Percentiles rank a stretch among this genome's conserved stretches.
phyloP scores from a whole-genome alignment of 2,797 vertebrate genomes.

The Spea hammondii region DNA sequence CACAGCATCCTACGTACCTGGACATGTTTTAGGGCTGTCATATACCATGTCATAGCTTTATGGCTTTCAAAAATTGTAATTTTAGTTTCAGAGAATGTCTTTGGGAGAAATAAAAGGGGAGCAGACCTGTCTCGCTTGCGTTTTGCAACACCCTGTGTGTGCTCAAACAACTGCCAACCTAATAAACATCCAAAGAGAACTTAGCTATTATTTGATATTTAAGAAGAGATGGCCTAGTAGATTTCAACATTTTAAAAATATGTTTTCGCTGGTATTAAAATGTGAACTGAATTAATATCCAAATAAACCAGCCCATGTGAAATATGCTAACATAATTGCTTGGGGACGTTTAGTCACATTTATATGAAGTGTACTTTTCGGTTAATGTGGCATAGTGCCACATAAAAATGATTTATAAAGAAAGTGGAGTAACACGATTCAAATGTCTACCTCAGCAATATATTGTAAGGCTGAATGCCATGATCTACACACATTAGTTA shows the following conservation, averaged over 20 bases:
- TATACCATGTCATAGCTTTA: too few relatives aligned
- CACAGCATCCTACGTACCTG: too few relatives aligned
- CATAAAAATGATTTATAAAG: constrained; percentile 53
- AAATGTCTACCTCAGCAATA: constrained; percentile 50
- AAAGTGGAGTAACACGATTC: constrained; percentile 52
- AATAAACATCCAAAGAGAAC: constrained; percentile 40
- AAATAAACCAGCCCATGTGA: constrained; percentile 46
- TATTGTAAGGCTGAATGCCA: constrained; percentile 49
- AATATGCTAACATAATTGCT: constrained; percentile 50
- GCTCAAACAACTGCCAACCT: constrained; percentile 32
- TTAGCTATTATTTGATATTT: constrained; percentile 39
- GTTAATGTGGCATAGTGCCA: constrained; percentile 50
- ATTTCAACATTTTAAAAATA: constrained; percentile 28
- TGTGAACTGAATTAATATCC: constrained; percentile 36
- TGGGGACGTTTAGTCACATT: constrained; percentile 45
- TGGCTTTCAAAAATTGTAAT: too few relatives aligned
- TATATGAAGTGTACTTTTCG: constrained; percentile 52
- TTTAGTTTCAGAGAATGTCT: too few relatives aligned
- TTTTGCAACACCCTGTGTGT: constrained; percentile 35
- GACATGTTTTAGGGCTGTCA: too few relatives aligned
- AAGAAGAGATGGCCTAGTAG: constrained; percentile 23
- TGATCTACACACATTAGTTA: constrained; percentile 53
- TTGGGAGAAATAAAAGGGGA: neutral
- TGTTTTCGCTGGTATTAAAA: constrained; percentile 44
- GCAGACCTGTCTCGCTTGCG: constrained; percentile 29